Percentiles rank a stretch among this genome's conserved stretches.
These are phyloP conservation scores for Salpingus planirostris DNA, from an alignment of 2,888 invertebrate genomes.

Conservation along the genomic window DNA sequence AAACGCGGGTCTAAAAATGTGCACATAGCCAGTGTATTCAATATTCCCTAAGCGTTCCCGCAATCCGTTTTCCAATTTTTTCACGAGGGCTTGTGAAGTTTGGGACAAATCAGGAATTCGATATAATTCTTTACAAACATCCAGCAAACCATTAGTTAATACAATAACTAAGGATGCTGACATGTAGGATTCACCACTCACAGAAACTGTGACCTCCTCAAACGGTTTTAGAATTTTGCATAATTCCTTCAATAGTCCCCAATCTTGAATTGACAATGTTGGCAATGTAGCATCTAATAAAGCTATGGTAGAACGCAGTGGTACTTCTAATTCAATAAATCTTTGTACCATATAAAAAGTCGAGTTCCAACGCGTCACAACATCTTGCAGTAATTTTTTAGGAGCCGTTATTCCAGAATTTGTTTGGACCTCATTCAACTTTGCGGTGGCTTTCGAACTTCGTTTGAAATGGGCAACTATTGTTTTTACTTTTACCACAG, in stretches of 20 bases:
- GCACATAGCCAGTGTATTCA: neutral
- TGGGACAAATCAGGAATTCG: conserved; percentile 1
- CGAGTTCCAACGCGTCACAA: conserved; percentile 3
- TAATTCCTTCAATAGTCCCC: conserved; percentile 2
- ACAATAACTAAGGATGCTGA: conserved; percentile 6
- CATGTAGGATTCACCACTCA: conserved; percentile 12
- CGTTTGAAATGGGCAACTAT: conserved; percentile 15
- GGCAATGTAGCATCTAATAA: neutral
- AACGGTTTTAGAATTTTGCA: conserved; percentile 9
- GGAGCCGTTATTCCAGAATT: conserved; percentile 6
- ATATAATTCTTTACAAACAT: conserved; percentile 12
- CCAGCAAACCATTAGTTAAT: conserved; percentile 1
- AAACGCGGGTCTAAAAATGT: conserved; percentile 1
- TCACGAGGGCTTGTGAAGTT: conserved; percentile 6
- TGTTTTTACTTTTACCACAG: conserved; percentile 14
- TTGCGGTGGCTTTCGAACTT: conserved; percentile 8
- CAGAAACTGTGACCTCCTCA: conserved; percentile 10
- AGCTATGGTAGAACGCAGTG: conserved; percentile 16
- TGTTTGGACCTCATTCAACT: conserved; percentile 9
- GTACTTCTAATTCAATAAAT: conserved; percentile 14
- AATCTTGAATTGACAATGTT: neutral
- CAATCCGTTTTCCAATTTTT: conserved; percentile 11
- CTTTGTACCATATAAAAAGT: conserved; percentile 19
- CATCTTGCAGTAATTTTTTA: neutral
- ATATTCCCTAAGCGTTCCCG: neutral